Evolutionary conservation across 1,140 invertebrate species (phyloP), one percentile per base, ranked within the genome.

Genomic region (Drosophila elegans): DNA sequence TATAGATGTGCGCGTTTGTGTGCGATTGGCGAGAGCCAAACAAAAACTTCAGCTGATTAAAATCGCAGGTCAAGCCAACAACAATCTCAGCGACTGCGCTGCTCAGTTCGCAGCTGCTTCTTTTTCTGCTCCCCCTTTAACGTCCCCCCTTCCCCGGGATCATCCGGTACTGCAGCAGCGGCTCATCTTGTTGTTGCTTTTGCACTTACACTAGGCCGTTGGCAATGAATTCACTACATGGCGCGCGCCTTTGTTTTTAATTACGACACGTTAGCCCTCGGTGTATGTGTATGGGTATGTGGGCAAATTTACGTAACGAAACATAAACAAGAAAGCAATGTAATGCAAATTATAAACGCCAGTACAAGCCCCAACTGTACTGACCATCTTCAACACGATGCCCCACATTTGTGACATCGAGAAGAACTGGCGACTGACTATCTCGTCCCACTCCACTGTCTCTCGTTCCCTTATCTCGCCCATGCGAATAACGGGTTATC

Each of bases 31-130:
- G 62, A 52, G 78, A 57, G 60, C 59, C 55, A 71, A 80, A 74
- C 59, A 63, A 66, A 55, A 59, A 66, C 53, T 84, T 72, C 82
- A 86, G 81, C 80, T 84, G 80, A 89, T 85, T 90, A 80, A 85
- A 81, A 80, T 90, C 78, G 61, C 85, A 90, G 64, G 73, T 78
- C 74, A 86, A 75, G 74, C 56, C 80, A 60, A 76, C 66, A 64
- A 64, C 53, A 64, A 61, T 51, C 34, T 45, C 12, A 60, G 59
- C 53, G 53, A 42, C 44, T 69, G 49, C 54, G 42, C 62, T 21
- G 38, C 53, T 45, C 48, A 46, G 13, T 32, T 73, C 16, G n/a
- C 53, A 64, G 54, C 49, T 68, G 57, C 67, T 69, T 52, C 62
- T 36, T 46, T 46, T 60, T 7, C 42, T 51, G 38, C 55, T 66